These are phyloP conservation scores for Colostygia pectinataria DNA, from an alignment of 2,888 invertebrate genomes.

Conservation along the genomic window DNA sequence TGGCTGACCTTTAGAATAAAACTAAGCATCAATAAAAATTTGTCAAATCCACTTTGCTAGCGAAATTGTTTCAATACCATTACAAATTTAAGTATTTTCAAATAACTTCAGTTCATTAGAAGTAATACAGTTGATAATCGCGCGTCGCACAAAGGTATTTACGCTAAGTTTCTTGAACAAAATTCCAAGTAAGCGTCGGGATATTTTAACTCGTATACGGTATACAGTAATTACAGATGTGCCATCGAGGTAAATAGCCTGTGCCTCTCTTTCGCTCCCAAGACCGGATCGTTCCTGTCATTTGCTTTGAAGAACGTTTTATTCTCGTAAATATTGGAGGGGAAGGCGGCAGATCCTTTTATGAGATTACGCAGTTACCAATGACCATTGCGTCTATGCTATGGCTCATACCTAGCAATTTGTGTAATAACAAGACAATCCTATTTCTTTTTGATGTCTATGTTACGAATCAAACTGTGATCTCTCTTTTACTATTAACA, in stretches of 20 bases:
- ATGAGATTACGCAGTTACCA: constrained; percentile 53
- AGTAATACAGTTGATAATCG: constrained; percentile 56
- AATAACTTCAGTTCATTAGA: constrained; percentile 29
- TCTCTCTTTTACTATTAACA: constrained; percentile 20
- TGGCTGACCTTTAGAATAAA: constrained; percentile 33
- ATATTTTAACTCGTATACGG: constrained; percentile 70
- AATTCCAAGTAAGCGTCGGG: constrained; percentile 63
- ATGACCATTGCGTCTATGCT: constrained; percentile 57
- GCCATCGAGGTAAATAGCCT: constrained; percentile 74
- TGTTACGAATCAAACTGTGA: constrained; percentile 37
- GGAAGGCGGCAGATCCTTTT: constrained; percentile 51
- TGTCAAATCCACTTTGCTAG: constrained; percentile 16
- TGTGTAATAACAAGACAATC: constrained; percentile 46
- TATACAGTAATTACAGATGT: constrained; percentile 76
- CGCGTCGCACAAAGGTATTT: constrained; percentile 48
- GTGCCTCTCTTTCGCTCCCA: constrained; percentile 50
- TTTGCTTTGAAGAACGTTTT: constrained; percentile 65
- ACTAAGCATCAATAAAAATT: constrained; percentile 20
- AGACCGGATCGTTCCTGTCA: constrained; percentile 62
- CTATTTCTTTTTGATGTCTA: constrained; percentile 28
- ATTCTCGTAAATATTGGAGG: constrained; percentile 61
- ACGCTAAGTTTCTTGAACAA: constrained; percentile 47
- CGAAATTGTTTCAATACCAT: constrained; percentile 4
- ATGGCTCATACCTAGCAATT: constrained; percentile 58
- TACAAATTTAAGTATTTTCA: constrained; percentile 3